phyloP scores from a whole-genome alignment of 2,797 vertebrate species.

The Euthynnus affinis region DNA sequence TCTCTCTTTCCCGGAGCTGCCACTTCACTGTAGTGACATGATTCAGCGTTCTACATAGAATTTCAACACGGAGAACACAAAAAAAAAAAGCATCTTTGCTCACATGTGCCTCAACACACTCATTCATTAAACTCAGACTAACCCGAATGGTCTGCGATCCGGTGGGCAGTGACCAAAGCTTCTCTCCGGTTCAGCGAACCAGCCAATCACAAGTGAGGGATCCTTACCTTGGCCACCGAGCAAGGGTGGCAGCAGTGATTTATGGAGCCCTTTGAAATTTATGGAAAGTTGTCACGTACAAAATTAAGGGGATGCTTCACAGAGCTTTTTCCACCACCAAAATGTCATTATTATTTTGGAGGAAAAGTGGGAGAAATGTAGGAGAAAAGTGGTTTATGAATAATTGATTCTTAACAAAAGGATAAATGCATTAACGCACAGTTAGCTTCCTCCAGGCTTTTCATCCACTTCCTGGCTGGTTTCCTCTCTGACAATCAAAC shows the following conservation, averaged over 20 bases:
- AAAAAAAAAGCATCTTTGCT: constrained; percentile 25
- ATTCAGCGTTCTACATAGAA: constrained; percentile 44
- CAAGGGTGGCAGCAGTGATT: constrained; percentile 73
- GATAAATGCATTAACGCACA: constrained; percentile 70
- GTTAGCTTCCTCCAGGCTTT: constrained; percentile 53
- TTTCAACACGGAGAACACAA: constrained; percentile 15
- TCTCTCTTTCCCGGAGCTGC: constrained; percentile 35
- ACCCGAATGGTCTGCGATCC: constrained; percentile 39
- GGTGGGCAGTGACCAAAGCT: constrained; percentile 43
- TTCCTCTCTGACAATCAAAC: constrained; percentile 45
- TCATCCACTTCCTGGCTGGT: constrained; percentile 45
- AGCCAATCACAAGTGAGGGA: constrained; percentile 65
- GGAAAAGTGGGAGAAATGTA: constrained; percentile 66
- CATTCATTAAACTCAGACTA: constrained; percentile 28
- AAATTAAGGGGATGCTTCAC: constrained; percentile 82
- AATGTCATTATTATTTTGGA: constrained; percentile 72
- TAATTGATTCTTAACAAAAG: constrained; percentile 74
- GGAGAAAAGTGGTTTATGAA: constrained; percentile 72
- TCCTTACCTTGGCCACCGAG: constrained; percentile 60
- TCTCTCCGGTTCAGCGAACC: constrained; percentile 45
- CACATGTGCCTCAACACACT: constrained; percentile 6
- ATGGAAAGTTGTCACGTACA: constrained; percentile 77
- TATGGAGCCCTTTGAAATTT: constrained; percentile 76
- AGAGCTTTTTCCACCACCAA: constrained; percentile 63
- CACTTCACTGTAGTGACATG: constrained; percentile 45